Evolutionary conservation across 2,888 invertebrate species (phyloP), one percentile per base, ranked within the genome.

Genomic region (Drosophila falleni): DNA sequence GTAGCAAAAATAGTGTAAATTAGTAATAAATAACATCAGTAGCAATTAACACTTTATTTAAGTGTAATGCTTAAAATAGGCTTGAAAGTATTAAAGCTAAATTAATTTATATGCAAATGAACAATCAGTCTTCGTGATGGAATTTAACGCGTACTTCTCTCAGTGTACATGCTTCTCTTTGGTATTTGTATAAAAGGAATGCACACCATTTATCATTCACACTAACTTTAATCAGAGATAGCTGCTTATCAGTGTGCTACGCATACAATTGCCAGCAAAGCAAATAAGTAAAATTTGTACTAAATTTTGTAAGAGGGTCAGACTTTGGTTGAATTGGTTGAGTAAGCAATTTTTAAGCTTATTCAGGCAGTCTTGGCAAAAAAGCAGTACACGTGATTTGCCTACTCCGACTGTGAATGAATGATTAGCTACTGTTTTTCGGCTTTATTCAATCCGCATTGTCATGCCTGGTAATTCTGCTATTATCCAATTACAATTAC

Each of bases 401-500:
- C 46, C 16, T 19, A 56, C n/a, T 37, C 9, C 41, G 19, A 16
- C 13, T 42, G 60, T 79, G 50, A 82, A 68, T 68, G 67, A 63
- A 23, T 23, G 23, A 23, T 66, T 73, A 58, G 31, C 50, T 19
- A 55, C 29, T 35, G 51, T 55, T 49, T 53, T 29, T 29, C 11
- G 31, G 19, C 33, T 41, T 39, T 33, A 61, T 47, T 16, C 26
- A 47, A 31, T 46, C 13, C 53, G 16, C 15, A 19, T 35, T 49
- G 53, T 41, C 47, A 59, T 69, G 49, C 37, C 33, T 19, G 69
- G 50, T 65, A 68, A 67, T 74, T 82, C 76, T 54, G 60, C 26
- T 51, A 49, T 67, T 76, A 60, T 71, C 67, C 67, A 73, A 87
- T 77, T 74, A 53, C 35, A 56, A 59, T 54, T 23, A 23, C 23